These are phyloP conservation scores for Bombyx mandarina DNA, from an alignment of 1,140 invertebrate species.

Conservation along the genomic window DNA sequence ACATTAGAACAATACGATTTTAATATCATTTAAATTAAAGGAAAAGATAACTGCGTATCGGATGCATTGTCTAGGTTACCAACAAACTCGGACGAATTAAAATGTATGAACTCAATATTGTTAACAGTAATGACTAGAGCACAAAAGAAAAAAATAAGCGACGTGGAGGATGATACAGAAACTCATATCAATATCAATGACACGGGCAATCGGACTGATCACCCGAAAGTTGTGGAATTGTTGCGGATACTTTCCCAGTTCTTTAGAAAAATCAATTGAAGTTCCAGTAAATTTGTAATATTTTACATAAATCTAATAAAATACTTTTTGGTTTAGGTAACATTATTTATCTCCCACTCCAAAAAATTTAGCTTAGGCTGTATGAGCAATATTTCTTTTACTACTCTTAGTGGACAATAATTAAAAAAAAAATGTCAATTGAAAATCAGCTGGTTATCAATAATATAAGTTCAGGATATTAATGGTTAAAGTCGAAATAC, in stretches of 20 bases:
- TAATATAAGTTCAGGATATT: too few species aligned
- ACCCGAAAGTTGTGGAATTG: slow-evolving; percentile 13
- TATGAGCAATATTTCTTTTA: too few species aligned
- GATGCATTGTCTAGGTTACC: slow-evolving; percentile 16
- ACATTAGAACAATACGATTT: slow-evolving; percentile 1
- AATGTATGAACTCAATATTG: slow-evolving; percentile 15
- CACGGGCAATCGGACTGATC: slow-evolving; percentile 15
- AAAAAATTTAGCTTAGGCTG: too few species aligned
- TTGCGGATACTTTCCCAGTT: slow-evolving; percentile 9
- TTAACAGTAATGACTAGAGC: slow-evolving; percentile 17
- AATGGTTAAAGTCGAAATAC: too few species aligned
- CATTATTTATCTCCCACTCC: too few species aligned
- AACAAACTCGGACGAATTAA: slow-evolving; percentile 5
- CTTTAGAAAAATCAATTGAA: background rate
- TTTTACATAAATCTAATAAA: background rate
- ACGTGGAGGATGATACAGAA: slow-evolving; percentile 2
- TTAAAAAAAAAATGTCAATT: too few species aligned
- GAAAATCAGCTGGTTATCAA: too few species aligned
- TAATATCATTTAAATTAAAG: slow-evolving; percentile 24
- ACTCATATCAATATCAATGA: slow-evolving; percentile 7
- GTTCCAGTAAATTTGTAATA: background rate
- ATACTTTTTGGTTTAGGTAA: too few species aligned
- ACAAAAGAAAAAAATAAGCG: slow-evolving; percentile 5
- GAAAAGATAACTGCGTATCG: slow-evolving; percentile 20
- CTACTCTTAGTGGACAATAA: too few species aligned